Percentiles rank a stretch among this genome's conserved stretches.
Evolutionary conservation across 1,140 invertebrate species (phyloP).

Genomic region (Drosophila aff.): DNA sequence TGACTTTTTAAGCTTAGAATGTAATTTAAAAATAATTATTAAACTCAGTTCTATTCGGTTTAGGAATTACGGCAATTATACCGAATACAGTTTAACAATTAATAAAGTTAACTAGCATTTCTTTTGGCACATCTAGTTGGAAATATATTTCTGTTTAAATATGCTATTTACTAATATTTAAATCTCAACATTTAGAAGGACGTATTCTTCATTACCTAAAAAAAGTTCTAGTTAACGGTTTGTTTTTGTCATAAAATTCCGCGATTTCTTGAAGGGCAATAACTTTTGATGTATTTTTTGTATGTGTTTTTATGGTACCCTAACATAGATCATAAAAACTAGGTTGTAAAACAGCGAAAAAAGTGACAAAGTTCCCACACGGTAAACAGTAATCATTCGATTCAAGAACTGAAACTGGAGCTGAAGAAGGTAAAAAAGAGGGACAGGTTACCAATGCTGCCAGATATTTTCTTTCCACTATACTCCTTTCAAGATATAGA

Average conservation of each 20-base stretch:
- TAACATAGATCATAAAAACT: slow-evolving; percentile 1
- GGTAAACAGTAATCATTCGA: not conserved
- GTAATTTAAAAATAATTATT: too few species aligned
- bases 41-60: not conserved
- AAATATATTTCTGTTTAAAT: too few species aligned
- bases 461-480: not conserved
- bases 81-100: too few species aligned
- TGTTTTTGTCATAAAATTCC: not conserved
- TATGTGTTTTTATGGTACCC: not conserved
- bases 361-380: not conserved
- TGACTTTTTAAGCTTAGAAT: too few species aligned
- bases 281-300: not conserved
- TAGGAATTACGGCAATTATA: not conserved
- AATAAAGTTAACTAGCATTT: too few species aligned
- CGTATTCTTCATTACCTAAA: too few species aligned
- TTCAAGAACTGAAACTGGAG: not conserved
- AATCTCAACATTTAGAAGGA: too few species aligned
- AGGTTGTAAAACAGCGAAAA: not conserved
- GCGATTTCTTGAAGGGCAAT: not conserved
- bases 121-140: too few species aligned
- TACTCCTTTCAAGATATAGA: not conserved
- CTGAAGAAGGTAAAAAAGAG: not conserved
- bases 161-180: not conserved
- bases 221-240: not conserved
- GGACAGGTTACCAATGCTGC: not conserved